Evolutionary conservation across 2,888 invertebrate genomes (phyloP), one percentile per base, ranked within the genome.

Genomic region (Cantharis nigra): DNA sequence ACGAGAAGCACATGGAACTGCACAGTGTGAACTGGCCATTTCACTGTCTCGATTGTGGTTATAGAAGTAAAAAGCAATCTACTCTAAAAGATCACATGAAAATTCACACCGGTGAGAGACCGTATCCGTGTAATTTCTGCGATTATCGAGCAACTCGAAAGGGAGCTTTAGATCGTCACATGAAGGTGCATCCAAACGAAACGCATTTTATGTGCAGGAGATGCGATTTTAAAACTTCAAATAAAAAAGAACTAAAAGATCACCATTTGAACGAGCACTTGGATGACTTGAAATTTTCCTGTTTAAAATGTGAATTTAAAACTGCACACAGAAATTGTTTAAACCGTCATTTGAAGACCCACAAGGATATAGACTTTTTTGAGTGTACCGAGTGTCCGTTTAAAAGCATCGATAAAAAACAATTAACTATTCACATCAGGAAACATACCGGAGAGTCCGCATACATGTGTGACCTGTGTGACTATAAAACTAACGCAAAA

Each of bases 41-140:
- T 23, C 70, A 70, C 0, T 74, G 74, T 18, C 16, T 16, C 5
- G 73, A 73, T 49, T 77, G 76, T 30, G 67, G 49, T 62, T 77
- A 49, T 13, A 28, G 64, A 14, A 67, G 28, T 18, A 77, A 65
- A 18, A 70, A 65, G 14, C 13, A 23, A 9, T 33, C 49, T 1
- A n/a, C 20, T 11, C 14, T 73, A 9, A 49, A 67, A 20, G 62
- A 69, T n/a, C 73, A 73, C 14, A 49, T 69, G 67, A 33, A 49
- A 26, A 26, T 26, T 13, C 73, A 73, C 16, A 73, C 73, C 9
- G 73, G 73, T 4, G 73, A 73, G 13, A 73, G 67, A 10, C 73
- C 69, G 4, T 73, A 67, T 16, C n/a, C 49, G 7, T 73, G 73
- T 11, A 69, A 16, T n/a, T 62, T 14, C 13, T 73, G 73, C 10